Evolutionary conservation across 2,888 invertebrate genomes (phyloP), one percentile per base, ranked within the genome.

Genomic region (Entomobrya proxima): DNA sequence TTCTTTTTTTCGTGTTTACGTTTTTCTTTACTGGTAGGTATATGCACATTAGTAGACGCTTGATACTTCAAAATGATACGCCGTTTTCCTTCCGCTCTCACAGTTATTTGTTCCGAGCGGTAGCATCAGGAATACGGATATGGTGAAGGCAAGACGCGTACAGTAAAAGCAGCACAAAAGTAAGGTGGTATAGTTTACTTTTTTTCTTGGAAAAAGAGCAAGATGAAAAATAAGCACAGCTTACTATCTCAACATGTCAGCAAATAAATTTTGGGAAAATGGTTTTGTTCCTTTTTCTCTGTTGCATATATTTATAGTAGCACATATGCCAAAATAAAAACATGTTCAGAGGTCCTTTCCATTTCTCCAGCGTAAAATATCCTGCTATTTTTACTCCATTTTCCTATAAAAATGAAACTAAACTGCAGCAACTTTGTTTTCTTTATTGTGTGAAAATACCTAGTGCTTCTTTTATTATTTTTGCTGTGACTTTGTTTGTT

Each of bases 201-300:
- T 32, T 55, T 55, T 55, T 13, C 18, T 4, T 24, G 37, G 52
- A 15, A 5, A 58, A 47, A n/a, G 21, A 75, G 2, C 72, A 47
- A 74, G 75, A 82, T 82, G 82, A 82, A 82, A 82, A 82, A 82
- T 81, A 72, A 58, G 72, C 69, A 21, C 32, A 40, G 72, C 44
- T 81, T 72, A 44, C 72, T 81, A 81, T 81, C 81, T 81, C 81
- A 72, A 55, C 58, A 72, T 82, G 82, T 82, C 82, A 64, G 82
- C 74, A 82, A 82, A 82, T 74, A 82, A 82, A 82, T 82, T 82
- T 32, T 52, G 32, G 7, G 50, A 61, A 58, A 82, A 75, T 52
- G 37, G 55, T 52, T 9, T 58, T 52, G 35, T 37, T 80, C 32
- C 52, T 18, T 55, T 21, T 55, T 18, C 13, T 18, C n/a, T 13